Percentiles rank a stretch among this genome's conserved stretches.
These are phyloP conservation scores for Drosophila mojavensis DNA, from an alignment of 1,140 invertebrate genomes.

Conservation along the genomic window DNA sequence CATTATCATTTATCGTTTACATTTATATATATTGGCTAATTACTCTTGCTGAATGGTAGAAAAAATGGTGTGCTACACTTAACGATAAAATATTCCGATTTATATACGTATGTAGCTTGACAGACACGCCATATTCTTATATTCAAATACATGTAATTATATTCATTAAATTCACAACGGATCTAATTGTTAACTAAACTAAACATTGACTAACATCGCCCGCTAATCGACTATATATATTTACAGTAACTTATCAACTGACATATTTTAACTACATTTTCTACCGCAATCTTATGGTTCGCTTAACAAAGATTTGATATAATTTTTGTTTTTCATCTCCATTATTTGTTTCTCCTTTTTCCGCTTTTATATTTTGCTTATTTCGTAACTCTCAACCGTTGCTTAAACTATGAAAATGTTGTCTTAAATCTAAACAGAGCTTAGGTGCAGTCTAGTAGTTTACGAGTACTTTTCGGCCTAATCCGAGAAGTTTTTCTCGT, in stretches of 20 bases:
- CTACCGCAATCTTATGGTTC: constrained; percentile 19
- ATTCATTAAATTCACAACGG: constrained; percentile 65
- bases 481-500: constrained; percentile 83
- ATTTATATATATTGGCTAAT: constrained; percentile 15
- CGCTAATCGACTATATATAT: constrained; percentile 55
- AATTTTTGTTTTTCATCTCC: constrained; percentile 45
- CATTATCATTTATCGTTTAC: not conserved
- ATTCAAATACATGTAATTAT: constrained; percentile 40
- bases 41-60: constrained; percentile 51
- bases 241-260: constrained; percentile 37
- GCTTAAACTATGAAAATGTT: constrained; percentile 44
- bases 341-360: constrained; percentile 4
- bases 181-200: constrained; percentile 65
- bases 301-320: constrained; percentile 34
- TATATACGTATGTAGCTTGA: constrained; percentile 32
- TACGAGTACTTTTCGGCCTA: constrained; percentile 43
- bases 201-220: constrained; percentile 65
- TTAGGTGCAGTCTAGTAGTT: constrained; percentile 82
- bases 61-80: constrained; percentile 74
- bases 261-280: constrained; percentile 49
- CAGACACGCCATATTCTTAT: constrained; percentile 29
- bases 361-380: constrained; percentile 13
- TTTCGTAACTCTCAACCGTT: constrained; percentile 8
- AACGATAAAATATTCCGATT: constrained; percentile 40
- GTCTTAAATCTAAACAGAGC: constrained; percentile 62